phyloP scores from a whole-genome alignment of 1,140 invertebrate species.

The Centruroides sculpturatus region DNA sequence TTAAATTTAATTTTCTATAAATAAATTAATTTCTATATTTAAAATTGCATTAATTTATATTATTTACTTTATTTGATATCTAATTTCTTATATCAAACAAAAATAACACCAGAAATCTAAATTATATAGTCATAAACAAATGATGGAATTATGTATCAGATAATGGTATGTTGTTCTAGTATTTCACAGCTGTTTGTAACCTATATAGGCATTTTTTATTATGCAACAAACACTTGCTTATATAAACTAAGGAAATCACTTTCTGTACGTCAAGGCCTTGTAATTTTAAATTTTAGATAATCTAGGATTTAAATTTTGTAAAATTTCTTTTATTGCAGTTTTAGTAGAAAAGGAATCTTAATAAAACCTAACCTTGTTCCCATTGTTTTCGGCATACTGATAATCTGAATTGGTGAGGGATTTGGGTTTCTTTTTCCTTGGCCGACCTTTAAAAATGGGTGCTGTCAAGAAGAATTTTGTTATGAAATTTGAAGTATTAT shows the following conservation, averaged over 20 bases:
- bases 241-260: no score
- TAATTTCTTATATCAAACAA: not conserved
- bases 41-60: no score
- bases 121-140: not conserved
- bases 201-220: no score
- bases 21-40: no score
- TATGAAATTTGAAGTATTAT: not conserved
- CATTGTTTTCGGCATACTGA: slow-evolving; percentile 5
- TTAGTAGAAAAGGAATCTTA: not conserved
- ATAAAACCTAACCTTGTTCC: not conserved
- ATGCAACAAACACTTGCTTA: no score
- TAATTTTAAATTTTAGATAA: no score
- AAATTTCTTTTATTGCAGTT: not conserved
- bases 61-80: not conserved
- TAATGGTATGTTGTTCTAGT: not conserved
- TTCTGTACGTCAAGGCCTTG: no score
- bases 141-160: not conserved
- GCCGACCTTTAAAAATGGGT: slow-evolving; percentile 1
- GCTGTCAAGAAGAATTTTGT: not conserved
- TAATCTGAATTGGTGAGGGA: slow-evolving; percentile 1
- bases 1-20: no score
- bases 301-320: not conserved
- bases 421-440: slow-evolving; percentile 7
- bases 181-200: no score
- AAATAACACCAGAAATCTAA: not conserved